Percentiles rank a stretch among this genome's conserved stretches.
Conservation (phyloP, 2,797 vertebrate genomes). For the Holocentrus rufus region DNA sequence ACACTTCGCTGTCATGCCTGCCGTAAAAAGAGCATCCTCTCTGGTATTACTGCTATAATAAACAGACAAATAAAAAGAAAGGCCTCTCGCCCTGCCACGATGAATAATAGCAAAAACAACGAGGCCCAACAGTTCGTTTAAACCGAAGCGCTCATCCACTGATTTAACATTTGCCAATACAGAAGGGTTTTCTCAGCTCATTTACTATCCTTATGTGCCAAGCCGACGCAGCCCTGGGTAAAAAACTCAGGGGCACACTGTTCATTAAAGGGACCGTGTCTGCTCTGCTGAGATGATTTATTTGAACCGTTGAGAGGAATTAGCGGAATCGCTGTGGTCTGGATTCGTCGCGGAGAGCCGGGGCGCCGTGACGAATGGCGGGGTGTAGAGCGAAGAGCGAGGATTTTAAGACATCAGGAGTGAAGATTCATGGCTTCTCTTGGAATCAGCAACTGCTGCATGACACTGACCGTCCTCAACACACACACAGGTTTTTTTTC, state of each 20-base stretch:
- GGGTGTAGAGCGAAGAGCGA: constrained; percentile 27
- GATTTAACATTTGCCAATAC: constrained; percentile 26
- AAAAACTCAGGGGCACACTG: constrained; percentile 15
- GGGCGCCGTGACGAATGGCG: constrained; percentile 49
- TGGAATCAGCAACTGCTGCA: constrained; percentile 42
- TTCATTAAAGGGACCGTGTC: constrained; percentile 19
- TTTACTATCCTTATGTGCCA: constrained; percentile 31
- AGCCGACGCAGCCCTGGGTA: constrained; percentile 15
- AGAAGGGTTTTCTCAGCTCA: constrained; percentile 27
- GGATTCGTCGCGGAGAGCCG: constrained; percentile 44
- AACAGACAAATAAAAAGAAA: constrained; percentile 2
- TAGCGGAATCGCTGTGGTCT: constrained; percentile 43
- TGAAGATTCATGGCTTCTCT: constrained; percentile 45
- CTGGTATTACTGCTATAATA: background rate
- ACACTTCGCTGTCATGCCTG: constrained; percentile 26
- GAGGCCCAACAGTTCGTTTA: constrained; percentile 15
- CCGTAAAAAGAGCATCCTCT: background rate
- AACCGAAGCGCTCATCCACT: background rate
- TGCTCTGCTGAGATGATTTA: constrained; percentile 45
- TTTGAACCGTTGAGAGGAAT: constrained; percentile 49
- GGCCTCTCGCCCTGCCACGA: background rate
- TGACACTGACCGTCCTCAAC: constrained; percentile 38
- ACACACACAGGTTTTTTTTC: constrained; percentile 1
- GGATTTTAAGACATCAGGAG: constrained; percentile 56
- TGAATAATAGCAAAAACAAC: constrained; percentile 21